These are phyloP conservation scores for Echeneis naucrates DNA, from an alignment of 2,797 vertebrate genomes.

Conservation along the genomic window DNA sequence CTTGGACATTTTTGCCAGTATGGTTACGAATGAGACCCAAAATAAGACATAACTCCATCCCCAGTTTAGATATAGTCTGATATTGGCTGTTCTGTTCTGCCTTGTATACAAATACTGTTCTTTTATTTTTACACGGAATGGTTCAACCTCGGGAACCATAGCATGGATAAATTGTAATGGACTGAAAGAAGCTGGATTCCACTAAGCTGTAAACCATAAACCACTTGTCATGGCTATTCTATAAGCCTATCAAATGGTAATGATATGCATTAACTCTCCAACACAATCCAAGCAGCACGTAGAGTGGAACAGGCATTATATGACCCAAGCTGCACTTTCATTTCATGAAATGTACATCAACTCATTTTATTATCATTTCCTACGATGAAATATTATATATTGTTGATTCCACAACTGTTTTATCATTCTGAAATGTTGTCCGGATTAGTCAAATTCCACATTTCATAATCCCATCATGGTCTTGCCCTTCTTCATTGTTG, in stretches of 20 bases:
- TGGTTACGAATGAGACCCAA: slow-evolving; percentile 51
- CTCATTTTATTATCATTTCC: slow-evolving; percentile 44
- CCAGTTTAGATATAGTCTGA: background rate
- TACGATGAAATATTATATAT: slow-evolving; percentile 29
- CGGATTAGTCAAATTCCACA: slow-evolving; percentile 66
- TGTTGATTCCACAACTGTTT: slow-evolving; percentile 30
- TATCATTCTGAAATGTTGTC: slow-evolving; percentile 52
- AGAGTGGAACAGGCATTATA: slow-evolving; percentile 12
- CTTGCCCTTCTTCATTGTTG: slow-evolving; percentile 50
- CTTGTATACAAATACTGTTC: slow-evolving; percentile 16
- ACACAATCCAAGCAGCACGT: slow-evolving; percentile 22
- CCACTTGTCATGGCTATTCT: slow-evolving; percentile 51
- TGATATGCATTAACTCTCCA: slow-evolving; percentile 58
- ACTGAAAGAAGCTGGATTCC: slow-evolving; percentile 15
- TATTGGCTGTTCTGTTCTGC: slow-evolving; percentile 9
- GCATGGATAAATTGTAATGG: slow-evolving; percentile 35
- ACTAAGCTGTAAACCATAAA: slow-evolving; percentile 48
- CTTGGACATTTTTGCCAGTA: slow-evolving; percentile 25
- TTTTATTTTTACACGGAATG: slow-evolving; percentile 10
- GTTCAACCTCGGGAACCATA: slow-evolving; percentile 22
- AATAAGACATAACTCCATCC: slow-evolving; percentile 22
- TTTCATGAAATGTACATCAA: slow-evolving; percentile 46
- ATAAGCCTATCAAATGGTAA: slow-evolving; percentile 56
- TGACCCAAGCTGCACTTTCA: slow-evolving; percentile 34
- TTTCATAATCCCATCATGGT: slow-evolving; percentile 72